Percentiles rank a stretch among this genome's conserved stretches.
phyloP scores from a whole-genome alignment of 2,797 vertebrate species.

The Avahi laniger region DNA sequence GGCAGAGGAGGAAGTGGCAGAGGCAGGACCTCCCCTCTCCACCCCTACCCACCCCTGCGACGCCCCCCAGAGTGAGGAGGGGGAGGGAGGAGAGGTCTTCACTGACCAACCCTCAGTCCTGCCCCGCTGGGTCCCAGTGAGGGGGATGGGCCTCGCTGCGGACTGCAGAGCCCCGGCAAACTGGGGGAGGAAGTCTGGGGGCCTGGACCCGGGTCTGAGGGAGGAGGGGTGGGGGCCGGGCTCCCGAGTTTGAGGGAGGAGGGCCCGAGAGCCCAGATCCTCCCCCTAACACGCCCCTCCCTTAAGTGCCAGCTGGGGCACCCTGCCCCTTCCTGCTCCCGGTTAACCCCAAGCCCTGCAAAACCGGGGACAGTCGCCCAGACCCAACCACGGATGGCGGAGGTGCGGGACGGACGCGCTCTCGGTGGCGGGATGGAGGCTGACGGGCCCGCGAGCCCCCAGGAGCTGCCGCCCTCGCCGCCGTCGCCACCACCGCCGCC shows the following conservation, averaged over 20 bases:
- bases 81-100: neutral
- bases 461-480: neutral
- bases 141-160: neutral
- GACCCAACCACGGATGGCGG: neutral
- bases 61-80: neutral
- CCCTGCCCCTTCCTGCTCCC: slow-evolving; percentile 43
- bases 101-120: neutral
- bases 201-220: neutral
- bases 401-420: neutral
- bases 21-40: neutral
- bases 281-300: neutral
- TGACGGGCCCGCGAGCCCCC: neutral
- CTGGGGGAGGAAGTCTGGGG: neutral
- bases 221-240: neutral
- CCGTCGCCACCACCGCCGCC: neutral
- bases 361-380: neutral
- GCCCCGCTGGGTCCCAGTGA: neutral
- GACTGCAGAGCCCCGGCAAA: neutral
- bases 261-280: neutral
- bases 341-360: neutral
- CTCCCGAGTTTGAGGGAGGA: neutral
- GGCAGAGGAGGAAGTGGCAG: neutral
- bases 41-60: too few relatives aligned
- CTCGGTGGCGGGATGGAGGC: neutral
- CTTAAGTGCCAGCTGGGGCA: neutral